Percentiles rank a stretch among this genome's conserved stretches.
phyloP scores from a whole-genome alignment of 2,113 vertebrate species.

The Micromys minutus region DNA sequence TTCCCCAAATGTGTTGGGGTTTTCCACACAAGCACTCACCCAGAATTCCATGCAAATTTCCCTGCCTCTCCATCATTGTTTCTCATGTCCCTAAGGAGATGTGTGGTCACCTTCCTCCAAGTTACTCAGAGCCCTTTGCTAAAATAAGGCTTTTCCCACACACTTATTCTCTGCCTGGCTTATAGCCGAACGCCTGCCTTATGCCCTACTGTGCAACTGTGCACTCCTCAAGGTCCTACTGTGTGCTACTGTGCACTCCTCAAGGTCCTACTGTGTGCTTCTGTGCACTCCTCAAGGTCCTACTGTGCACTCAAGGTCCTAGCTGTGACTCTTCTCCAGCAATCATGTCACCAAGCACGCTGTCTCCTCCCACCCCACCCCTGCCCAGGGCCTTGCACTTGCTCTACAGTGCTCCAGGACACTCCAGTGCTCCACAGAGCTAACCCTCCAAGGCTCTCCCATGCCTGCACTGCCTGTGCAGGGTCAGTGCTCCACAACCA shows the following conservation, averaged over 20 bases:
- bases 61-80: background rate
- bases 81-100: background rate
- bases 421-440: background rate
- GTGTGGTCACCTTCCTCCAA: background rate
- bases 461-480: background rate
- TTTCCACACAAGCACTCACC: background rate
- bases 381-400: background rate
- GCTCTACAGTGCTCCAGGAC: too few relatives aligned
- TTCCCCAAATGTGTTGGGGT: background rate
- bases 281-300: background rate
- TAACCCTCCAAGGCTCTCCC: background rate
- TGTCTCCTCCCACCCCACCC: background rate
- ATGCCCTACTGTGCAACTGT: background rate
- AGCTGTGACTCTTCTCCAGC: background rate
- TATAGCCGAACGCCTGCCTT: background rate
- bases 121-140: background rate
- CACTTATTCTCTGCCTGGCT: background rate
- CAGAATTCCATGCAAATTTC: background rate
- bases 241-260: too few relatives aligned
- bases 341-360: background rate
- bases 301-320: too few relatives aligned
- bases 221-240: background rate
- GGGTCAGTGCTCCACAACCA: background rate
- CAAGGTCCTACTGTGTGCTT: background rate
- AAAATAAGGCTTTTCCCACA: background rate